Evolutionary conservation across 2,797 vertebrate species (phyloP).

Genomic region (Characodon lateralis): DNA sequence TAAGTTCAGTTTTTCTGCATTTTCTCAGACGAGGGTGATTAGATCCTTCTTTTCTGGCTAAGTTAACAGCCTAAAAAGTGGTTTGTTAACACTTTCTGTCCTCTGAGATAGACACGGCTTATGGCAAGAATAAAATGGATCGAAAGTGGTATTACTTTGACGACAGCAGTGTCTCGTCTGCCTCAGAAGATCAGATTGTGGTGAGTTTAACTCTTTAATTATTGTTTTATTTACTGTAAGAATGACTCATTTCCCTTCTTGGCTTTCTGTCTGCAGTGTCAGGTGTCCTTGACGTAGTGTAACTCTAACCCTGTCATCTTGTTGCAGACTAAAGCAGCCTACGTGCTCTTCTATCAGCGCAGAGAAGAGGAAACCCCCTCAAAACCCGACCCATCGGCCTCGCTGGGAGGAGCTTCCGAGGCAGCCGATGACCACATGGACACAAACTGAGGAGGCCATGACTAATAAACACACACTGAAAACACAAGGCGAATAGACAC

Average conservation of each 20-base stretch:
- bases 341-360: constrained; percentile 94
- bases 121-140: constrained; percentile 92
- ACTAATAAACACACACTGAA: constrained; percentile 69
- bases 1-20: neutral
- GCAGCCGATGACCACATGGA: constrained; percentile 83
- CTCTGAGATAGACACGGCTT: constrained; percentile 87
- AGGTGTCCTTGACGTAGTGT: constrained; percentile 34
- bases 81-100: constrained; percentile 26
- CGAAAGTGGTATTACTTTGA: constrained; percentile 96
- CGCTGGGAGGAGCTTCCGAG: constrained; percentile 76
- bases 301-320: constrained; percentile 39
- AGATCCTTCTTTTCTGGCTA: constrained; percentile 3
- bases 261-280: constrained; percentile 36
- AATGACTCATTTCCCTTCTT: neutral
- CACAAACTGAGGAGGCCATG: constrained; percentile 81
- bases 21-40: constrained; percentile 4
- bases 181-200: constrained; percentile 96
- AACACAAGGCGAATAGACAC: constrained; percentile 67
- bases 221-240: constrained; percentile 3
- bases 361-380: constrained; percentile 74
- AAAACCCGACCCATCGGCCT: constrained; percentile 77
- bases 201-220: constrained; percentile 75
- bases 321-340: constrained; percentile 92
- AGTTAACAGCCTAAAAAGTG: neutral
- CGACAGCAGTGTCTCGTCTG: constrained; percentile 91